A percentile compares a stretch with the other conserved stretches of the same genome.
Evolutionary conservation across 2,797 vertebrate genomes (phyloP).

Genomic region (Bufotes viridis): DNA sequence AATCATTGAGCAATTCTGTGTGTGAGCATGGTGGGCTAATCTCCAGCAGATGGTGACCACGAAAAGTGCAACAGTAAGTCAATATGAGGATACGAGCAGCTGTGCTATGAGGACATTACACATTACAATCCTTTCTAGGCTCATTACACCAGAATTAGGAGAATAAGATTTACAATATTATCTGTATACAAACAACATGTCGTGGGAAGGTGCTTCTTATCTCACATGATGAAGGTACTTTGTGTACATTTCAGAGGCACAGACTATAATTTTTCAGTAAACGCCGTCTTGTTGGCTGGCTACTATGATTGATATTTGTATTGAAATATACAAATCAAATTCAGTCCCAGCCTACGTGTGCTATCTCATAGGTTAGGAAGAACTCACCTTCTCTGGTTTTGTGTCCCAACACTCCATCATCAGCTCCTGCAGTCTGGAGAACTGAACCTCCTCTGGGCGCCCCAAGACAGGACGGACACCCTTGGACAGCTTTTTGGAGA

Average conservation of each 20-base stretch:
- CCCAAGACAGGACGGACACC: conserved; percentile 88
- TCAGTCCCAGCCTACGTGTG: not conserved
- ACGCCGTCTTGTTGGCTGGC: too few relatives aligned
- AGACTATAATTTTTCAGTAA: not conserved
- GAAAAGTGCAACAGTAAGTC: conserved; percentile 18
- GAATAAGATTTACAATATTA: conserved; percentile 46
- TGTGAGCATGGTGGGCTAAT: conserved; percentile 19
- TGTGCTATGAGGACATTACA: conserved; percentile 41
- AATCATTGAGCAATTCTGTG: not conserved
- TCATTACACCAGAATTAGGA: conserved; percentile 49
- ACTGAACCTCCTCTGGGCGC: conserved; percentile 88
- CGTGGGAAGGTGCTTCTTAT: not conserved
- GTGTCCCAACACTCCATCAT: conserved; percentile 96
- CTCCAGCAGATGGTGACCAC: conserved; percentile 45
- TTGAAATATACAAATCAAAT: not conserved
- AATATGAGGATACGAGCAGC: conserved; percentile 30
- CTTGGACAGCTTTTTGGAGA: conserved; percentile 93
- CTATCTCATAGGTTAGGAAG: not conserved
- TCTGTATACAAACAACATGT: not conserved
- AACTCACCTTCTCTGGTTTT: conserved; percentile 90
- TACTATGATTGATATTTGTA: not conserved
- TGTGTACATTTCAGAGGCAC: not conserved
- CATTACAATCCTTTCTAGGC: conserved; percentile 48
- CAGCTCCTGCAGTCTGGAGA: conserved; percentile 83
- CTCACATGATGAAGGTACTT: not conserved